Evolutionary conservation across 2,888 invertebrate species (phyloP).

Genomic region (Cephus spinipes): DNA sequence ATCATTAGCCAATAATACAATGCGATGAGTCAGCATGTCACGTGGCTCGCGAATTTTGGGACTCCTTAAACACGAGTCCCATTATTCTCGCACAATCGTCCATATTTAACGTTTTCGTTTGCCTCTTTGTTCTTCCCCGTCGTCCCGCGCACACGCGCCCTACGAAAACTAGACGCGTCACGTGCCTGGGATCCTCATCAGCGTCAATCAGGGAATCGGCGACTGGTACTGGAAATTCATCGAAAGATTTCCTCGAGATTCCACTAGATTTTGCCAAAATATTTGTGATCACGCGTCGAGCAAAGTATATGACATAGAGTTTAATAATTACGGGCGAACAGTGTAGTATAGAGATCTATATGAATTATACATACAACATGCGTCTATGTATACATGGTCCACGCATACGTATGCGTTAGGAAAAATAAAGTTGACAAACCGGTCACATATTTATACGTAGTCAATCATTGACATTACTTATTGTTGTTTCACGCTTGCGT

Average conservation of each 20-base stretch:
- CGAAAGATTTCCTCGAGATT: not conserved
- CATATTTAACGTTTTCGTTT: not conserved
- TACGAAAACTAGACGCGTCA: not conserved
- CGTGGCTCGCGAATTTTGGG: too few relatives aligned
- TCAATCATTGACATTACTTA: not conserved
- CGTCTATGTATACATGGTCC: not conserved
- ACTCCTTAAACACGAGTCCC: too few relatives aligned
- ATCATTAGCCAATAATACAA: not conserved
- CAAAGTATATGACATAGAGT: not conserved
- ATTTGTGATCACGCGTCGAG: not conserved
- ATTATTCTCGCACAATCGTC: too few relatives aligned
- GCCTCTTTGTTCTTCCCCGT: too few relatives aligned
- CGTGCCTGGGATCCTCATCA: not conserved
- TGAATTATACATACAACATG: not conserved
- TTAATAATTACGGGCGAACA: not conserved
- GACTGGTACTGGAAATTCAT: too few relatives aligned
- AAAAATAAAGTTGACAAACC: not conserved
- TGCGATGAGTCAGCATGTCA: not conserved
- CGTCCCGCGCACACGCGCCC: not conserved
- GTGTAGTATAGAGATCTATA: not conserved
- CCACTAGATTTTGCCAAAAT: not conserved
- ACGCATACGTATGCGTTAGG: not conserved
- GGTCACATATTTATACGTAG: not conserved
- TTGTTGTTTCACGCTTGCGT: not conserved
- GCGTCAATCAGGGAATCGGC: too few relatives aligned